Evolutionary conservation across 2,888 invertebrate genomes (phyloP), one percentile per base, ranked within the genome.

Genomic region (Hemicrepidius hirtus): DNA sequence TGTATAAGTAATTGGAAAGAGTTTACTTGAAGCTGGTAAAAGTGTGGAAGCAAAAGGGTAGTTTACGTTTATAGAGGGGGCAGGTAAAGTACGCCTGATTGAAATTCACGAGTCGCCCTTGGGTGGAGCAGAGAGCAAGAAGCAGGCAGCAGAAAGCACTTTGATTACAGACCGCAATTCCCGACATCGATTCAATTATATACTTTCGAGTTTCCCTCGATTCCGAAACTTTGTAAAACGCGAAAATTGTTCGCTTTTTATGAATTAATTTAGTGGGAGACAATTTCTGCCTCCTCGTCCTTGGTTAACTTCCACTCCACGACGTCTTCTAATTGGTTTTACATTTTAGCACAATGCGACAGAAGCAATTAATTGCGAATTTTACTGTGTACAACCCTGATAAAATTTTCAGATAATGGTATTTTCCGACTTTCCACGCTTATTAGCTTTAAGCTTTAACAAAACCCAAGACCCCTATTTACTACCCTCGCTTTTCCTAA

Each of bases 121-220:
- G 65, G 70, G 72, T 65, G 65, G 66, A 71, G 73, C 71, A 67
- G 63, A 32, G 40, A 72, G 72, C 74, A 75, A 78, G 76, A 75
- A 71, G 75, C 75, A 70, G 74, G 71, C 67, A 77, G 79, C 76
- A 78, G 78, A 80, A 77, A 78, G 78, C 77, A 78, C 77, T 80
- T 78, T 80, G 80, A 80, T 80, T 80, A 79, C 78, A 79, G 80
- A 78, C 80, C 80, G 78, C 80, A 80, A 79, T 80, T 79, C 80
- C 74, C 77, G 76, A 73, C 77, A 80, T 78, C 80, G 78, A 79
- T 80, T 80, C 80, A 79, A 79, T 80, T 80, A 80, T 80, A 75
- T 79, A 80, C 77, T 78, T 74, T 76, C 69, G 76, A 79, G 79
- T 78, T 79, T 78, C 75, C 73, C 74, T 73, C 73, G 75, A 75